phyloP scores from a whole-genome alignment of 2,888 invertebrate genomes.

The Eupsilia transversa region DNA sequence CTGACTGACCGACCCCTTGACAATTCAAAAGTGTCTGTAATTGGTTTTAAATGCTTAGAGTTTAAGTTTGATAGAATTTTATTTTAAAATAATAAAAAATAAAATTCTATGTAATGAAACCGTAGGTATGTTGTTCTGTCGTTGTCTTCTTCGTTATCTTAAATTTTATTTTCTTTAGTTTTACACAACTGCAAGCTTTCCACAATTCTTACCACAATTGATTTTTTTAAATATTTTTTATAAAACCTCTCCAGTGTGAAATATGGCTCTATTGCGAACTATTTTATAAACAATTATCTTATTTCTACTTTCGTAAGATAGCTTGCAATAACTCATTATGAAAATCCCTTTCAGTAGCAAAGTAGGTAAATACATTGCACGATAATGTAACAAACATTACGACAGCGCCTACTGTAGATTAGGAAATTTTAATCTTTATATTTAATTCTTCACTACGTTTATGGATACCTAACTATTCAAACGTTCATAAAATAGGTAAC shows the following conservation, averaged over 20 bases:
- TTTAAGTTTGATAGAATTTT: no score
- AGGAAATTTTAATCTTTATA: neutral
- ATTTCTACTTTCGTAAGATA: slow-evolving; percentile 14
- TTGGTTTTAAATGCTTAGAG: no score
- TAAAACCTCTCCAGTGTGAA: slow-evolving; percentile 8
- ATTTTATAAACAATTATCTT: slow-evolving; percentile 16
- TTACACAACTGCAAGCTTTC: no score
- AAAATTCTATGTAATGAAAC: no score
- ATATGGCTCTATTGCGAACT: slow-evolving; percentile 18
- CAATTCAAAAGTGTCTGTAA: no score
- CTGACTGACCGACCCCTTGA: no score
- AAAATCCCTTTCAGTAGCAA: slow-evolving; percentile 12
- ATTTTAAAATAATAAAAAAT: no score
- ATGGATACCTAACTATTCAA: neutral
- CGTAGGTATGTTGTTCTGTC: no score
- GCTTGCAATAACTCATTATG: slow-evolving; percentile 10
- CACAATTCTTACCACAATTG: neutral
- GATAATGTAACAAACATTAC: slow-evolving; percentile 13
- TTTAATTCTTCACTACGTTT: neutral
- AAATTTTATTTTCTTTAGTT: no score
- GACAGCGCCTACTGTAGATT: neutral
- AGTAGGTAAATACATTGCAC: slow-evolving; percentile 17
- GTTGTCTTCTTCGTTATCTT: no score
- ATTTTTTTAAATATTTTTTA: no score
- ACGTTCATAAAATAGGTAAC: no score